A percentile compares a stretch with the other conserved stretches of the same genome.
Evolutionary conservation across 2,888 invertebrate species (phyloP).

Genomic region (Loripinus fragilis): DNA sequence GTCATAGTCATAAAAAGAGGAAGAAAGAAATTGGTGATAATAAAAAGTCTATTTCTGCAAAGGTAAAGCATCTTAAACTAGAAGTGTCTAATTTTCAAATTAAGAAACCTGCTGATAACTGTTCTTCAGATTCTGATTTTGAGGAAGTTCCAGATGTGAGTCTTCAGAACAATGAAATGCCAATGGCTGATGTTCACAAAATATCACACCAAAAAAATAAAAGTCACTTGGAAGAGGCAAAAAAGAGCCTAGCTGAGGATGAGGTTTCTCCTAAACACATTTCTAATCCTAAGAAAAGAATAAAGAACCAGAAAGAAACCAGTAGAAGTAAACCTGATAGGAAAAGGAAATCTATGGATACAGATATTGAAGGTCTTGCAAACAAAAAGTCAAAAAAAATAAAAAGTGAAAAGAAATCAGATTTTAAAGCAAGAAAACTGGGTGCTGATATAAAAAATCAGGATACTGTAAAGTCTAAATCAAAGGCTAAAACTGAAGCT

Average conservation of each 20-base stretch:
- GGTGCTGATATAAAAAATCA: not conserved
- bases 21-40: not conserved
- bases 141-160: conserved; percentile 1
- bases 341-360: not conserved
- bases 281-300: not conserved
- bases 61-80: not conserved
- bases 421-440: not conserved
- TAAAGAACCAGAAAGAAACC: not conserved
- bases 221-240: no score
- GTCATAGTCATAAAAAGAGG: not conserved
- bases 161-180: no score
- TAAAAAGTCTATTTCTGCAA: not conserved
- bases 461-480: not conserved
- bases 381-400: not conserved
- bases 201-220: no score
- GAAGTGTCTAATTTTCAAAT: not conserved
- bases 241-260: no score
- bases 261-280: no score
- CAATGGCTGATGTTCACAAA: no score
- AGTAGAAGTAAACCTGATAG: not conserved
- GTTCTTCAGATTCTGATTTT: conserved; percentile 11
- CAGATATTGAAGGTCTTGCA: not conserved
- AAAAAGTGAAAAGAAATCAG: not conserved
- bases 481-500: not conserved
- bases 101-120: not conserved